Percentiles rank a stretch among this genome's conserved stretches.
Conservation (phyloP, 2,113 vertebrate genomes). For the Tiliqua scincoides region DNA sequence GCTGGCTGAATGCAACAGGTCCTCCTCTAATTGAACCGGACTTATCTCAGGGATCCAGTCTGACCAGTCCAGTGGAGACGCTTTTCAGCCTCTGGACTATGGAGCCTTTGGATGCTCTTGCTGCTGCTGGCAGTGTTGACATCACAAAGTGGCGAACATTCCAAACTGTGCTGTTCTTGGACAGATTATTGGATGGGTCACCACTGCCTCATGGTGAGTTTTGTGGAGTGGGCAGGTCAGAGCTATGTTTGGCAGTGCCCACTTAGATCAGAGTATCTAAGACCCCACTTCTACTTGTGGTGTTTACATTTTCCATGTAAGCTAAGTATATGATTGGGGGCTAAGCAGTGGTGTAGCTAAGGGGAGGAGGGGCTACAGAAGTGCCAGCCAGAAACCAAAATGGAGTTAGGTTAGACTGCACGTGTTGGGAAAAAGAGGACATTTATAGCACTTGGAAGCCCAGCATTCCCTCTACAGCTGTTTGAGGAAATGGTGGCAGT, state of each 20-base stretch:
- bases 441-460: too few relatives aligned
- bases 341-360: not conserved
- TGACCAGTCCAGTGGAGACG: slow-evolving; percentile 86
- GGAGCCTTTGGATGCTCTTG: slow-evolving; percentile 75
- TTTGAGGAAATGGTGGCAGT: too few relatives aligned
- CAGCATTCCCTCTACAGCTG: too few relatives aligned
- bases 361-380: too few relatives aligned
- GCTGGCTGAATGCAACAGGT: slow-evolving; percentile 92
- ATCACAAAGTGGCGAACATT: slow-evolving; percentile 94
- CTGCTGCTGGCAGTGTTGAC: slow-evolving; percentile 80
- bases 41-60: slow-evolving; percentile 87
- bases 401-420: too few relatives aligned
- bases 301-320: too few relatives aligned
- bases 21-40: slow-evolving; percentile 91
- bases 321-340: too few relatives aligned
- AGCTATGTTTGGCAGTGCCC: not conserved
- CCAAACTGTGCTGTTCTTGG: slow-evolving; percentile 95
- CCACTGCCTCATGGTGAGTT: slow-evolving; percentile 86
- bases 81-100: slow-evolving; percentile 89
- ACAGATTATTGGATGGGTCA: slow-evolving; percentile 90
- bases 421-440: too few relatives aligned
- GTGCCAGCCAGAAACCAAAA: too few relatives aligned
- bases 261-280: too few relatives aligned
- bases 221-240: not conserved
- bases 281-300: too few relatives aligned